Evolutionary conservation across 1,140 invertebrate genomes (phyloP), one percentile per base, ranked within the genome.

Genomic region (Panagrolaimus sp.): DNA sequence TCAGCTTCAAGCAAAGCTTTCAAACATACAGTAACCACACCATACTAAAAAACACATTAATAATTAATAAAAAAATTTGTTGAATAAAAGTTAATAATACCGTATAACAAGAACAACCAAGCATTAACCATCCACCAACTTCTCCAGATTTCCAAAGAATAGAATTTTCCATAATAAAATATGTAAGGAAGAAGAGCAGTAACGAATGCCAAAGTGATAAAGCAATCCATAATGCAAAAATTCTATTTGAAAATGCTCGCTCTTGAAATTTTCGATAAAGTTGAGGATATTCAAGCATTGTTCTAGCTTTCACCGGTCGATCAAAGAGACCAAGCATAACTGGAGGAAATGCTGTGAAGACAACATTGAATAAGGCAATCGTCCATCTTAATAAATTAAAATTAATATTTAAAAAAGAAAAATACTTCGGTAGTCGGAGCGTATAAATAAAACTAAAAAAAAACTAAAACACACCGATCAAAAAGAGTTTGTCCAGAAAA

Each of bases 401-500:
- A n/a, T n/a, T n/a, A n/a, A n/a, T n/a, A n/a, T 64, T 64, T 1
- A 67, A 67, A 21, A 9, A 67, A 24, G 15, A n/a, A n/a, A n/a
- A n/a, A n/a, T n/a, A n/a, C n/a, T n/a, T n/a, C 8, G 4, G 38
- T 6, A 6, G 2, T 68, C 21, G 10, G n/a, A n/a, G n/a, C n/a
- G n/a, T n/a, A n/a, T n/a, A n/a, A n/a, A n/a, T n/a, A n/a, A n/a
- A n/a, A n/a, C n/a, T n/a, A n/a, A n/a, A n/a, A n/a, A n/a, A n/a
- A n/a, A n/a, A n/a, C n/a, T n/a, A n/a, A n/a, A n/a, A 68, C 52
- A 32, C 21, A 68, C 68, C 72, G 87, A 85, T 98, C 96, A 84
- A 98, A 98, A 26, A 98, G 87, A 80, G 97, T 95, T 85, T 98
- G 95, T 32, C 96, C 96, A 47, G 92, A 94, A 91, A 94, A 98